Evolutionary conservation across 1,140 invertebrate genomes (phyloP).

Genomic region (Pseudomyrmex gracilis): DNA sequence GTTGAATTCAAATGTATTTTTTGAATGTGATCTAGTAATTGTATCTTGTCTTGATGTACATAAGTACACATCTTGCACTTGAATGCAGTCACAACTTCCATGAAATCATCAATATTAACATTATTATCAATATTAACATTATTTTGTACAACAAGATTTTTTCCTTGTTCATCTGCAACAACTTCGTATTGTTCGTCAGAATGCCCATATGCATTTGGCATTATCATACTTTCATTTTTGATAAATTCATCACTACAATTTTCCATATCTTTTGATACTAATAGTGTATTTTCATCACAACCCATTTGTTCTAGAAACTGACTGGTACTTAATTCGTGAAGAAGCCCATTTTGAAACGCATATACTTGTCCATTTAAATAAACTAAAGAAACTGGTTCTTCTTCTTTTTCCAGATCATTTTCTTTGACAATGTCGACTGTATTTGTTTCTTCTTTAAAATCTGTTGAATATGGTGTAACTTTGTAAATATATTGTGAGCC

Average conservation of each 20-base stretch:
- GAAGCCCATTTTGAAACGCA: conserved; percentile 75
- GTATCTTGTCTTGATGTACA: conserved; percentile 78
- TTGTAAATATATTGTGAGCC: conserved; percentile 77
- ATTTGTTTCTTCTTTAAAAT: conserved; percentile 57
- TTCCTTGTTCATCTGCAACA: conserved; percentile 48
- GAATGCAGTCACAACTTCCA: conserved; percentile 81
- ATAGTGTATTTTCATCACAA: conserved; percentile 64
- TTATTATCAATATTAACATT: conserved; percentile 75
- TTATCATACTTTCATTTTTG: conserved; percentile 56
- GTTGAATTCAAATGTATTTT: conserved; percentile 77
- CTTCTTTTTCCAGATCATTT: conserved; percentile 61
- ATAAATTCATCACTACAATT: conserved; percentile 60
- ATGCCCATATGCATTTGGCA: conserved; percentile 54
- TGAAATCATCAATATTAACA: conserved; percentile 79
- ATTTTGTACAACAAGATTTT: conserved; percentile 68
- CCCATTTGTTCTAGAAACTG: conserved; percentile 67
- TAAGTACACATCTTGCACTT: conserved; percentile 83
- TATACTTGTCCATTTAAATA: conserved; percentile 77
- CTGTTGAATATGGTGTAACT: conserved; percentile 60
- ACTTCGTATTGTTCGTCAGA: conserved; percentile 64
- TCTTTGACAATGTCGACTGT: conserved; percentile 52
- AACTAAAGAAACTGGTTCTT: conserved; percentile 75
- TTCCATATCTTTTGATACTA: conserved; percentile 64
- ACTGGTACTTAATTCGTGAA: conserved; percentile 76
- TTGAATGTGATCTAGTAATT: conserved; percentile 79